Evolutionary conservation across 1,140 invertebrate species (phyloP), one percentile per base, ranked within the genome.

Genomic region (Panagrolaimus sp.): DNA sequence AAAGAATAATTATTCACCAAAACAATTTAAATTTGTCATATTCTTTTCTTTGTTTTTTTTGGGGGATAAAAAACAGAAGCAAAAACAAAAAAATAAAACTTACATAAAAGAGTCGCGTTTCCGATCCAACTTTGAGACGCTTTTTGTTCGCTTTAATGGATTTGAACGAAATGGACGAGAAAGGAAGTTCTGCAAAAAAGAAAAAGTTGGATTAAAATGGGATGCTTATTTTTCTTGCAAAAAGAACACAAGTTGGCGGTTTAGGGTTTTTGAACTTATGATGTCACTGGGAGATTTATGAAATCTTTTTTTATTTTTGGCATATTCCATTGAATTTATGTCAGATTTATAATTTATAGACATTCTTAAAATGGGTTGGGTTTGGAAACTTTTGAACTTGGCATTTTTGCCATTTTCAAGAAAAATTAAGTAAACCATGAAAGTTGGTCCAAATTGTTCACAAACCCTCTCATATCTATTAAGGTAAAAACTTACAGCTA

Each of bases 81-180:
- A 38, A 38, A 38, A 38, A n/a, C 11, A 44, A 51, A 31, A 14
- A 53, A 69, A 14, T 23, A 48, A 48, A 66, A 69, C 67, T 69
- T 44, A 69, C 67, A 66, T 20, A 27, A 57, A 57, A 27, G 16
- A 20, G 27, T 57, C 51, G 51, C 51, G 51, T 57, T 57, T 57
- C 48, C 74, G 70, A 16, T 80, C 78, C 65, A 79, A 69, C 66
- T 79, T 79, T 44, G 75, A 78, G 38, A 79, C 78, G 67, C 79
- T 81, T 62, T 81, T 81, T 1, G 79, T 82, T n/a, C 79, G 42
- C 69, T 81, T 81, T 38, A 81, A 61, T 14, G 79, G 78, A 68
- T 82, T 82, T 25, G 73, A 63, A 9, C 78, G 78, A 65, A 79
- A 79, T 13, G 78, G 78, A 46, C 68, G 62, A 2, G 79, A 68